These are phyloP conservation scores for Cliona cf. orientalis DNA, from an alignment of 37 sponge, comb jelly and placozoan genomes.

Conservation along the genomic window DNA sequence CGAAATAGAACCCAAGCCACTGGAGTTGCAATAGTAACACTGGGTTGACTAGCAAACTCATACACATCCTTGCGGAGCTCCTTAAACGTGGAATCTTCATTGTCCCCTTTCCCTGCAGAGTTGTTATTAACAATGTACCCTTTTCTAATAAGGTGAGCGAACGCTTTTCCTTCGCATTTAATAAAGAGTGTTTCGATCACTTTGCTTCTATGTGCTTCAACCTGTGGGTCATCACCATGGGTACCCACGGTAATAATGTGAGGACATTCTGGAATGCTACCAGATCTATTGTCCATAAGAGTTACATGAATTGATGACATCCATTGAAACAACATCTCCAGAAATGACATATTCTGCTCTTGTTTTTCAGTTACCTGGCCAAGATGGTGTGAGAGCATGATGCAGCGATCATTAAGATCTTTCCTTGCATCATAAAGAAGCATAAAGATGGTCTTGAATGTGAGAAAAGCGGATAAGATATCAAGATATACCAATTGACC, in stretches of 20 bases:
- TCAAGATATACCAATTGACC: no score
- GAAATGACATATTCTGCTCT: no score
- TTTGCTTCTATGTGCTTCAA: not conserved
- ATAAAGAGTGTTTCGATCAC: not conserved
- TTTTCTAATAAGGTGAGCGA: conserved; percentile 3
- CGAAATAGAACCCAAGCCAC: conserved; percentile 57
- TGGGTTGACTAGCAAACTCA: conserved; percentile 20
- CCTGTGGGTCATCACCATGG: conserved; percentile 39
- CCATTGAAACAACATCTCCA: no score
- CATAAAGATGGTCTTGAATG: no score
- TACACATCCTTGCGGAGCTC: conserved; percentile 1
- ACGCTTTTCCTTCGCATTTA: conserved; percentile 26
- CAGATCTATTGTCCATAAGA: no score
- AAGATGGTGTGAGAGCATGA: no score
- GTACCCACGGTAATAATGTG: conserved; percentile 47
- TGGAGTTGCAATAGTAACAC: conserved; percentile 30
- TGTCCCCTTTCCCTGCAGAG: conserved; percentile 40
- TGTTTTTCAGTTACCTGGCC: no score
- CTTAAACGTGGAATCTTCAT: conserved; percentile 38
- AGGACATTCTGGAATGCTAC: conserved; percentile 3
- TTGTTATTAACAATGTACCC: conserved; percentile 57
- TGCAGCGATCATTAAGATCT: no score
- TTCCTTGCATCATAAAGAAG: no score
- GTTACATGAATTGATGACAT: no score
- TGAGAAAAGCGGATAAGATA: no score